Percentiles rank a stretch among this genome's conserved stretches.
Conservation (phyloP, 2,888 invertebrate species). For the Macrophya alboannulata region DNA sequence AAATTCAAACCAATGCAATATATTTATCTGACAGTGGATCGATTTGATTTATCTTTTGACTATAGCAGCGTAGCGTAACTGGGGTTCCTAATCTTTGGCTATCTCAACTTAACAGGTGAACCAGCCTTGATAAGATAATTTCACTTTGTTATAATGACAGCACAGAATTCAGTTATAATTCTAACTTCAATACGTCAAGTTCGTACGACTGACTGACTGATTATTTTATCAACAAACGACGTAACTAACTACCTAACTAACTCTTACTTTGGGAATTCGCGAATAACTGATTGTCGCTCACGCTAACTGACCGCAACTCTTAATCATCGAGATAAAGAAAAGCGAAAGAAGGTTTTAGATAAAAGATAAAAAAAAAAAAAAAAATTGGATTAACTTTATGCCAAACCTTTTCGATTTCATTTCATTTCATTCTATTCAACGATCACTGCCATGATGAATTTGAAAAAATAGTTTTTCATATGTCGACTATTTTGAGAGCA, state of each 20-base stretch:
- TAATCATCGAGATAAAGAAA: not conserved
- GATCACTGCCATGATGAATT: too few species aligned
- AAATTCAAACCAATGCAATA: conserved; percentile 1
- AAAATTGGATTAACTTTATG: too few species aligned
- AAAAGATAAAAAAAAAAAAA: not conserved
- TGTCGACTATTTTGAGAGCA: too few species aligned
- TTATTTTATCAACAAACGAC: too few species aligned
- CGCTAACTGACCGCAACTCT: not conserved
- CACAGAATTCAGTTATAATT: not conserved
- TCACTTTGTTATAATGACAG: not conserved
- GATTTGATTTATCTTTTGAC: conserved; percentile 39
- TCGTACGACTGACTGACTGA: not conserved
- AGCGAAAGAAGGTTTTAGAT: not conserved
- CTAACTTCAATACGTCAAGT: not conserved
- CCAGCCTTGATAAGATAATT: conserved; percentile 39
- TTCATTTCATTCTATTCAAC: too few species aligned
- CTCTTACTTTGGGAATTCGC: not conserved
- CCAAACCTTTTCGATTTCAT: too few species aligned
- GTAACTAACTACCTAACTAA: not conserved
- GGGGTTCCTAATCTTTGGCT: conserved; percentile 43
- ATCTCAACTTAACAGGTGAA: conserved; percentile 32
- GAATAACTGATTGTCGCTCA: not conserved
- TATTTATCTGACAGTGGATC: conserved; percentile 24
- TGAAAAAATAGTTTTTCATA: too few species aligned
- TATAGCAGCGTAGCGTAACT: not conserved